Evolutionary conservation across 1,140 invertebrate species (phyloP), one percentile per base, ranked within the genome.

Genomic region (Stegodyphus mimosarum): DNA sequence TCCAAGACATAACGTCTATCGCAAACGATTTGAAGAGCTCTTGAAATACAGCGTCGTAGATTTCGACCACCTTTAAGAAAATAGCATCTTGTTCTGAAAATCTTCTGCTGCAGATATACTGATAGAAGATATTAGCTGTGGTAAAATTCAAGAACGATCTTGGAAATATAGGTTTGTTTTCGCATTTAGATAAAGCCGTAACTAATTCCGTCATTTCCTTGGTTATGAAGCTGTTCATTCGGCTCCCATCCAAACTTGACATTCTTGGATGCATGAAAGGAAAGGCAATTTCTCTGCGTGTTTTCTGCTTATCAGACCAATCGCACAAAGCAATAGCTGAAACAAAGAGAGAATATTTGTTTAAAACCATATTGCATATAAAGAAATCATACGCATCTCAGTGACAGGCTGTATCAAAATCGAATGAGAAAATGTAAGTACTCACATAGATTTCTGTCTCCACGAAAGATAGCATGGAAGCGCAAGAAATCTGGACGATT

Each of bases 1-100:
- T 88, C 92, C 94, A 95, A 0, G 96, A 96, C n/a, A 98, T 89
- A 89, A 97, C 96, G 89, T 98, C 96, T 0, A 96, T 93, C 0
- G 95, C 93, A 89, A 96, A 96, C 0, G 96, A 96, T 89, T 96
- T 94, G 89, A 97, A 97, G 70, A 97, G 90, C 89, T 97, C 96
- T 92, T 94, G 95, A 91, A 98, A 98, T 5, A 98, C 95, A 76
- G 94, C 93, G 88, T 97, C 96, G 88, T 96, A 97, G 87, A 93
- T 93, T 33, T 92, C 88, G 0, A 96, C 93, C 83, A 95, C 92
- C 77, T 93, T 91, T 10, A 90, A 89, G 90, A 96, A 97, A 5
- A 92, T 92, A 0, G 86, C 11, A 87, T 97, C 93, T 7, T 93
- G 91, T 48, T 93, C 91, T 6, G 93, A 92, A 88, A 96, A 96